These are phyloP conservation scores for Triplophysa tibetana DNA, from an alignment of 2,113 vertebrate species.

Conservation along the genomic window DNA sequence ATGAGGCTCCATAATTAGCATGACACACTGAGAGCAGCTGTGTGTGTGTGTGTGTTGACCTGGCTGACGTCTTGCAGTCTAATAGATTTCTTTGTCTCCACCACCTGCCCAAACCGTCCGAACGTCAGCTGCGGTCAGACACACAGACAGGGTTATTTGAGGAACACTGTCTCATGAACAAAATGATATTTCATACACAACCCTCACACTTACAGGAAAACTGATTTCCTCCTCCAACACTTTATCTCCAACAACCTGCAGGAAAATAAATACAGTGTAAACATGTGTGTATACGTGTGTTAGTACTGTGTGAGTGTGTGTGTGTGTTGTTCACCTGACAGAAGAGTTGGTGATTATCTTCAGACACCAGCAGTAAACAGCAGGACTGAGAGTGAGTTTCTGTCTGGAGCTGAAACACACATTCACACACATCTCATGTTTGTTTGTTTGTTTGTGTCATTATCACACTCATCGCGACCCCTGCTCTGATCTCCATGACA, in stretches of 20 bases:
- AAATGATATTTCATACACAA: neutral
- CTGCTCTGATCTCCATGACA: neutral
- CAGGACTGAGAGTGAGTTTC: slow-evolving; percentile 87
- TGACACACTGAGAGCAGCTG: slow-evolving; percentile 2
- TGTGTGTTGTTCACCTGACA: slow-evolving; percentile 81
- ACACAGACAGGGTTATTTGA: neutral
- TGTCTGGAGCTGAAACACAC: slow-evolving; percentile 81
- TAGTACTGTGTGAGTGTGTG: neutral
- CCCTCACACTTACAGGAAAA: slow-evolving; percentile 85
- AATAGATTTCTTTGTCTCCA: slow-evolving; percentile 89
- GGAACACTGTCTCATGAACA: slow-evolving; percentile 23
- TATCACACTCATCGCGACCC: no score
- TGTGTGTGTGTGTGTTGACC: slow-evolving; percentile 60
- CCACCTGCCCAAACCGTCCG: slow-evolving; percentile 85
- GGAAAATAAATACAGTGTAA: neutral
- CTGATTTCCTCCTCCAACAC: slow-evolving; percentile 93
- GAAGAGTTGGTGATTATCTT: slow-evolving; percentile 95
- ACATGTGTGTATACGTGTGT: no score
- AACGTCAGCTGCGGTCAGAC: slow-evolving; percentile 79
- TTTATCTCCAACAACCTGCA: slow-evolving; percentile 89
- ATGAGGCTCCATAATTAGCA: slow-evolving; percentile 21
- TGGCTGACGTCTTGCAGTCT: slow-evolving; percentile 86
- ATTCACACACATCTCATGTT: slow-evolving; percentile 8
- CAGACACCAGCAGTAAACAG: slow-evolving; percentile 91
- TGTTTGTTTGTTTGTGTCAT: no score